phyloP scores from a whole-genome alignment of 2,113 vertebrate genomes.

The Neolamprologus cancellatus region DNA sequence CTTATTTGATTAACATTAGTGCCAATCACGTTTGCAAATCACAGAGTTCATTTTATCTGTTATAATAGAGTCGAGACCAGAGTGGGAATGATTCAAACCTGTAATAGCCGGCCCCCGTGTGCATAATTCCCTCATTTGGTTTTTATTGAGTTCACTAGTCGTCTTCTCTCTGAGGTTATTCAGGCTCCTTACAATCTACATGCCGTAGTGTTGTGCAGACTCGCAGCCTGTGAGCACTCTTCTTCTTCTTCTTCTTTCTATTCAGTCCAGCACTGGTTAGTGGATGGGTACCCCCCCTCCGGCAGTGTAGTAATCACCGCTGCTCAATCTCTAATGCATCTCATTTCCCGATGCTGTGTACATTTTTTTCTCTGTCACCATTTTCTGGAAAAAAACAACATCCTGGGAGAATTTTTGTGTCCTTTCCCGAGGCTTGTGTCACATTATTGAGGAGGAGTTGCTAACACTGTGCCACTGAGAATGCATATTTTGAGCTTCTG shows the following conservation, averaged over 20 bases:
- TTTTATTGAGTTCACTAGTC: constrained; percentile 14
- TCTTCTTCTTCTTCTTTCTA: background rate
- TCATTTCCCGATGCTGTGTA: background rate
- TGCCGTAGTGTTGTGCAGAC: background rate
- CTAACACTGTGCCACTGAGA: constrained; percentile 14
- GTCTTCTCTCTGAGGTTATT: background rate
- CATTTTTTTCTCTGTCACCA: background rate
- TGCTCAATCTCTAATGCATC: background rate
- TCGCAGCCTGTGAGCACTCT: background rate
- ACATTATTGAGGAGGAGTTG: constrained; percentile 30
- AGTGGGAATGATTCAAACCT: background rate
- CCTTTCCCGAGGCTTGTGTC: constrained; percentile 45
- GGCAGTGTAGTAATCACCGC: background rate
- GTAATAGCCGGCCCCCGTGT: background rate
- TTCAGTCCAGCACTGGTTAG: constrained; percentile 9
- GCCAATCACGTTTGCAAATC: background rate
- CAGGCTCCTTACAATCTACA: background rate
- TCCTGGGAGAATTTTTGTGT: constrained; percentile 18
- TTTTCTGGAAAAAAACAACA: background rate
- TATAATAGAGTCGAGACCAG: background rate
- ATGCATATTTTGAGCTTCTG: constrained; percentile 5
- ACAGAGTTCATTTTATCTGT: background rate
- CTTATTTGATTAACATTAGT: background rate
- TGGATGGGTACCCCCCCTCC: background rate
- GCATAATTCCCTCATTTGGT: constrained; percentile 12